Base-by-base conservation (phyloP, 2,797 vertebrate species). In the Sebastes vulpes region DNA sequence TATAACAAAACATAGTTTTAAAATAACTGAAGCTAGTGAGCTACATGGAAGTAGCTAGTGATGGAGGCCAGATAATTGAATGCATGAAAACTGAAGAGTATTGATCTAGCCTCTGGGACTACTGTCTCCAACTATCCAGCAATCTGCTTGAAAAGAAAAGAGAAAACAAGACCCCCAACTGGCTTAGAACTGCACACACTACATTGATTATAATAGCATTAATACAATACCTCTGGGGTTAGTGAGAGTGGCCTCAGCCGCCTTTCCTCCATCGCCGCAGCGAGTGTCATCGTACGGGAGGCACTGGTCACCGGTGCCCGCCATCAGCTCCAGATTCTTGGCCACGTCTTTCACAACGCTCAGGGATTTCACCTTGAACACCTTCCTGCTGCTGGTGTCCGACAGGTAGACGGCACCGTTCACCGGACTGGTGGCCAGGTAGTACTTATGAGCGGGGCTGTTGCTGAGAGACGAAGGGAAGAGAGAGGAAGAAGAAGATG, bases 401-500 rank as follows among this genome's bases (percentile, higher is more conserved):
- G 99, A 99, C 23, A 99, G 97, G 93, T 98, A 99, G 84, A 99
- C 96, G 1, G 97, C 96, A 28, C 97, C 97, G 0, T 95, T 97
- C 92, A 98, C 97, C 0, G 99, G 97, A 92, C 98, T 98, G 71
- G 97, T 97, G 60, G 98, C 96, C 96, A 99, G 94, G 95, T 99
- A 99, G 96, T 99, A 99, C 83, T 99, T 99, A 83, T 99, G 98
- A 16, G 98, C 97, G 0, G 98, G 99, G 82, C 98, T 99, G 95
- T 98, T 99, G 93, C 99, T 99, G 94, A 63, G 79, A 38, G 70
- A 59, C 42, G 46, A 50, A 50, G 54, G 54, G 35, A 61, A 54
- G 63, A 79, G 12, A 78, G 68, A 53, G 38, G 38, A 42, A 3
- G 38, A 18, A 18, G 81, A 75, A 72, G 73, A 38, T 5, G 35